These are phyloP conservation scores for Oegoconia quadripuncta DNA, from an alignment of 2,888 invertebrate genomes.

Conservation along the genomic window DNA sequence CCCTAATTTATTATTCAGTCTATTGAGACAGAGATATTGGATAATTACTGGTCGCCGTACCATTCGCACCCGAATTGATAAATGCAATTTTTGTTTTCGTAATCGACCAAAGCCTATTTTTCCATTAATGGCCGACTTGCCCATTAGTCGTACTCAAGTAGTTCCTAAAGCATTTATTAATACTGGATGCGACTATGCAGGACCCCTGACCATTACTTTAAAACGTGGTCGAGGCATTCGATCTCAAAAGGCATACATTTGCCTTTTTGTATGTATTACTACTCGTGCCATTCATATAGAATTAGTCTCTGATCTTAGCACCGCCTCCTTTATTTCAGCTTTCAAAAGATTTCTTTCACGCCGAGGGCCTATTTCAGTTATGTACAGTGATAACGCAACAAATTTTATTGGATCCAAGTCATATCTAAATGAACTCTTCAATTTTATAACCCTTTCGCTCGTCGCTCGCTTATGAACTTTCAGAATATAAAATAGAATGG, in stretches of 20 bases:
- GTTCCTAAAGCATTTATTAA: slow-evolving; percentile 16
- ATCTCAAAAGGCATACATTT: no score
- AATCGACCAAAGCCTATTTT: neutral
- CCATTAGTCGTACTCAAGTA: slow-evolving; percentile 6
- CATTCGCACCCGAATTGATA: neutral
- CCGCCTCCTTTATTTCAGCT: no score
- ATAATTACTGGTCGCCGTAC: neutral
- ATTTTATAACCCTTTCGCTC: neutral
- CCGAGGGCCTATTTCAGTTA: no score
- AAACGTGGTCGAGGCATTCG: no score
- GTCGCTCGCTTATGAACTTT: neutral
- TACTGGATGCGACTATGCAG: slow-evolving; percentile 14
- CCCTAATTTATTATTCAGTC: neutral
- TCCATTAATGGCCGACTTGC: slow-evolving; percentile 1
- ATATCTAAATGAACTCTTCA: neutral
- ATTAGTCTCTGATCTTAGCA: no score
- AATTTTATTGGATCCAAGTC: slow-evolving; percentile 10
- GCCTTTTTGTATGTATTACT: no score
- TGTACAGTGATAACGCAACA: no score
- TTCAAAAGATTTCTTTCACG: no score
- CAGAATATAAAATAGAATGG: neutral
- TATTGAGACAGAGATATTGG: neutral
- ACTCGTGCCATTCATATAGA: no score
- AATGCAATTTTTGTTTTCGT: slow-evolving; percentile 2
- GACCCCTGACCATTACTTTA: no score